Percentiles rank a stretch among this genome's conserved stretches.
Conservation (phyloP, 2,113 vertebrate species). For the Corynorhinus townsendii region DNA sequence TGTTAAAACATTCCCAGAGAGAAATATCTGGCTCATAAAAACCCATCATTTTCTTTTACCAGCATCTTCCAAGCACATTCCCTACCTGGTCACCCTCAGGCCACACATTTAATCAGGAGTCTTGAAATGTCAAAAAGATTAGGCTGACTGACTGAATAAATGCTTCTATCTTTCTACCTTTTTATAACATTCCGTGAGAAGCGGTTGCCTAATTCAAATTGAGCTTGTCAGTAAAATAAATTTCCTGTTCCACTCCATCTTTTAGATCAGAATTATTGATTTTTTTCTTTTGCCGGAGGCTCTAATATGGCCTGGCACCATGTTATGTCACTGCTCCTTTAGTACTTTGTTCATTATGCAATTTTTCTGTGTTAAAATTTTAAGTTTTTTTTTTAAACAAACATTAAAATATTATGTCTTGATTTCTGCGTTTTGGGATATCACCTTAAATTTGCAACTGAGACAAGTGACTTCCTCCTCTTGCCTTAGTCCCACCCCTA, state of each 20-base stretch:
- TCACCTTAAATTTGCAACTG: not conserved
- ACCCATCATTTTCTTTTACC: not conserved
- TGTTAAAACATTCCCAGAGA: not conserved
- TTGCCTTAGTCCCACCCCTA: not conserved
- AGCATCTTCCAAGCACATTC: not conserved
- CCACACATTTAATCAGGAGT: not conserved
- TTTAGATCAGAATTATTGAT: not conserved
- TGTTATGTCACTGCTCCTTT: not conserved
- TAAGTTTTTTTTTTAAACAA: not conserved
- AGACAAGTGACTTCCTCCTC: not conserved
- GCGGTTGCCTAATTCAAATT: not conserved
- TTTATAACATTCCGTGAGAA: not conserved
- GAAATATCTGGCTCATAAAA: not conserved
- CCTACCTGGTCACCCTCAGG: not conserved
- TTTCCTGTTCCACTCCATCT: not conserved
- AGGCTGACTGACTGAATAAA: not conserved
- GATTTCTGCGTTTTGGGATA: not conserved
- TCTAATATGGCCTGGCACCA: not conserved
- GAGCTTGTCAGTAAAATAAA: not conserved
- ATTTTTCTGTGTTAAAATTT: not conserved
- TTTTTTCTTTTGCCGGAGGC: not conserved
- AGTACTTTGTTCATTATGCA: not conserved
- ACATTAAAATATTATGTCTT: not conserved
- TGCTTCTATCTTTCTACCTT: not conserved
- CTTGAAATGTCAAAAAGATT: not conserved